A percentile compares a stretch with the other conserved stretches of the same genome.
Conservation (phyloP, 2,888 invertebrate species). For the Andrena hattorfiana region DNA sequence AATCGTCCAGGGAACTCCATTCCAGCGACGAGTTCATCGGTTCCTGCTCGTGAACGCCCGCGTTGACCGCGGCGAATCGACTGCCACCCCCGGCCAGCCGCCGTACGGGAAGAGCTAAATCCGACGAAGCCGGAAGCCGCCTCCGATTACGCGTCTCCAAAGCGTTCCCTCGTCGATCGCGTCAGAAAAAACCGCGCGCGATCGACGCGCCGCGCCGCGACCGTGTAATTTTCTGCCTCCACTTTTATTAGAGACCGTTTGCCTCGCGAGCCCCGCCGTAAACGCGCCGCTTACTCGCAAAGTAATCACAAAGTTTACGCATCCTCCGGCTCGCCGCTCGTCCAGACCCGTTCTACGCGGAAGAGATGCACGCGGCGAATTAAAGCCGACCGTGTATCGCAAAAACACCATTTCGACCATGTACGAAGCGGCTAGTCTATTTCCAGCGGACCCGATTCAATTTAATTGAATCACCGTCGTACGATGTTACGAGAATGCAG, state of each 20-base stretch:
- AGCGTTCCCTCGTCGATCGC: neutral
- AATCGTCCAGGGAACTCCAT: neutral
- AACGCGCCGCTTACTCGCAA: slow-evolving; percentile 31
- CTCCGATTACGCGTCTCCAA: slow-evolving; percentile 26
- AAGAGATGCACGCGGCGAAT: neutral
- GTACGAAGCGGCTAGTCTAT: slow-evolving; percentile 3
- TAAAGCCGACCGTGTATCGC: neutral
- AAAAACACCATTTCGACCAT: slow-evolving; percentile 2
- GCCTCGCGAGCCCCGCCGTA: slow-evolving; percentile 13
- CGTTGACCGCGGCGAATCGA: no score
- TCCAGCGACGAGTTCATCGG: neutral
- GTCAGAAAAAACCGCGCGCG: slow-evolving; percentile 19
- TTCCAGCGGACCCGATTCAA: neutral
- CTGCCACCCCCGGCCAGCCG: no score
- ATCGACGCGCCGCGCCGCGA: slow-evolving; percentile 13
- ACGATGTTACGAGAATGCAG: no score
- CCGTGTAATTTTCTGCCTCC: slow-evolving; percentile 2
- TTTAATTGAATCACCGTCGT: neutral
- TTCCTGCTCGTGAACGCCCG: neutral
- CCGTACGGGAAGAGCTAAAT: slow-evolving; percentile 12
- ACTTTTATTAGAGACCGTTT: slow-evolving; percentile 19
- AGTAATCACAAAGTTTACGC: slow-evolving; percentile 35
- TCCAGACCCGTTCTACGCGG: neutral
- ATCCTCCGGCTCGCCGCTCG: neutral
- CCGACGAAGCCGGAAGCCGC: slow-evolving; percentile 18